Percentiles rank a stretch among this genome's conserved stretches.
phyloP scores from a whole-genome alignment of 1,140 invertebrate genomes.

The Acyrthosiphon pisum region DNA sequence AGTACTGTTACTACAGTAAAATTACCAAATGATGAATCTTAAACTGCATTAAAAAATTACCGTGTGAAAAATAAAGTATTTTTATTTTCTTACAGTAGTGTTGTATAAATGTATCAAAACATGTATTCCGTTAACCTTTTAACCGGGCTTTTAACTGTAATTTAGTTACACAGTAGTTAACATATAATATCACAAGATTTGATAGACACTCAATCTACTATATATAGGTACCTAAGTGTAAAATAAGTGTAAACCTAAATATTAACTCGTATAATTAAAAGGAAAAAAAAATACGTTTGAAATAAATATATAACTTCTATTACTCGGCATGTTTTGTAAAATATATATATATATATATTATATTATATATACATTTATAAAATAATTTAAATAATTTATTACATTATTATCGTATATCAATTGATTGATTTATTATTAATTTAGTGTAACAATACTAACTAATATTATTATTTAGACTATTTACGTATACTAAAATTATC shows the following conservation, averaged over 20 bases:
- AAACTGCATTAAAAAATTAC: neutral
- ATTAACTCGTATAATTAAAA: neutral
- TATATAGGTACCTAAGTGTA: neutral
- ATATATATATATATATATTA: neutral
- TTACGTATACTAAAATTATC: neutral
- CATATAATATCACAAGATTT: neutral
- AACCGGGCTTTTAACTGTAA: constrained; percentile 31
- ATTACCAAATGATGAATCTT: neutral
- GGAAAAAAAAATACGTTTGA: neutral
- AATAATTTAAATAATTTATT: neutral
- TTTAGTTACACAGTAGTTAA: neutral
- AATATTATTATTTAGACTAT: neutral
- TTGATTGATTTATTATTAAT: neutral
- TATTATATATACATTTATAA: too few relatives aligned
- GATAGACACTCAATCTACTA: neutral
- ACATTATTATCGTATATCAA: too few relatives aligned
- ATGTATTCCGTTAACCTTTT: constrained; percentile 32
- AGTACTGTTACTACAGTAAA: neutral
- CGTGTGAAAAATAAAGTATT: neutral
- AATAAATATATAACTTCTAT: neutral
- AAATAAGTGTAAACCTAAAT: neutral
- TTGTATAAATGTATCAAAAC: neutral
- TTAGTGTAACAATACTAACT: neutral
- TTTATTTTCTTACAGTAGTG: neutral
- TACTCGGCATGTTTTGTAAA: neutral